Conservation (phyloP, 2,888 invertebrate genomes). For the Glaucopsyche alexis region DNA sequence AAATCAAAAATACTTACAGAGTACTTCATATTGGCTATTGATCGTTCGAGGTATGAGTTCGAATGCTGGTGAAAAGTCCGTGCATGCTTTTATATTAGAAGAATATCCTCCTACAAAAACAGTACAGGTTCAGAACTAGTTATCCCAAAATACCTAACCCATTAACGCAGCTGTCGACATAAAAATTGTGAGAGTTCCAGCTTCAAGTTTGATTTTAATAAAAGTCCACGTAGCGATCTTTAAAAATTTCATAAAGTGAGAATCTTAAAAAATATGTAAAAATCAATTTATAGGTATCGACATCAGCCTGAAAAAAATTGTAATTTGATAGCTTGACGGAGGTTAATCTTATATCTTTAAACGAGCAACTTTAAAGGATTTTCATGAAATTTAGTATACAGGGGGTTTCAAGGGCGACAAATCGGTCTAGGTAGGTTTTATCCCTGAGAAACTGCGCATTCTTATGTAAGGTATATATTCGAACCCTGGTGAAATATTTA, state of each 20-base stretch:
- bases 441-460: no score
- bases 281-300: not conserved
- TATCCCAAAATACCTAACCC: slow-evolving; percentile 20
- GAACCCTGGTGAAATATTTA: no score
- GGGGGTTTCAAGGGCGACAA: no score
- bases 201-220: slow-evolving; percentile 2
- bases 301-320: not conserved
- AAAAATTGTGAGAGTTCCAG: slow-evolving; percentile 5
- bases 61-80: slow-evolving; percentile 69
- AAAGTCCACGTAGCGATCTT: slow-evolving; percentile 10
- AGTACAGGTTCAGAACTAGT: slow-evolving; percentile 20
- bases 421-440: no score
- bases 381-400: no score
- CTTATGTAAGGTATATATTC: no score
- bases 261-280: not conserved
- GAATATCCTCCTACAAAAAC: slow-evolving; percentile 65
- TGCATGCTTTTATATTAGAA: slow-evolving; percentile 68
- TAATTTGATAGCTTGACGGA: no score
- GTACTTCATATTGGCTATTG: slow-evolving; percentile 56
- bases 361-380: no score
- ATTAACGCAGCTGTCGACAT: not conserved
- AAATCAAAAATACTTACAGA: slow-evolving; percentile 54
- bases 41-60: slow-evolving; percentile 62
- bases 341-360: no score
- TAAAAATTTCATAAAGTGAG: not conserved